Base-by-base conservation (phyloP, 1,140 invertebrate species). In the Heliconius melpomene region DNA sequence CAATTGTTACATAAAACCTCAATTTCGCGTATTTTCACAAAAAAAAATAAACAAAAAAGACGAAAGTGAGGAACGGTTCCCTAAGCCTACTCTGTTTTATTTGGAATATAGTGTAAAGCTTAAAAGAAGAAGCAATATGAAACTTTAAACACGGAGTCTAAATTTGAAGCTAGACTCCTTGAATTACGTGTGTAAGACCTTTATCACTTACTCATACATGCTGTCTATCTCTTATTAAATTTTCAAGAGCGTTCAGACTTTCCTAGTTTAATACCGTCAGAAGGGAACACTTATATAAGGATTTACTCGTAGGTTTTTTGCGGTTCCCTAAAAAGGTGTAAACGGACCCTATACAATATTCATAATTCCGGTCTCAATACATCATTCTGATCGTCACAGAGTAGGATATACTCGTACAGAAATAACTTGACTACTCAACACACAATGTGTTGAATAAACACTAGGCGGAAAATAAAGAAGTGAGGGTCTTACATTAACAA, bases 341-440 rank as follows among this genome's bases (percentile, higher is more conserved):
- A 60, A 60, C 54, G 54, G 29, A 60, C 54, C n/a, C n/a, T 60
- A 11, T 60, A n/a, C 54, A 57, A 57, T 23, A 57, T 57, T 57
- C 54, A 57, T 57, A 57, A 23, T 60, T 60, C 54, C 7, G 3
- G 23, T 23, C 54, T 20, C 54, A 60, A 60, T 60, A 20, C 7
- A 23, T 60, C 54, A 23, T 60, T 60, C n/a, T 9, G 54, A 60
- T 20, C 54, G 54, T 23, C n/a, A 60, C n/a, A 60, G 54, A 11
- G 16, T 52, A 52, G 50, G 18, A 52, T 52, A 60, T 57, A 32
- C 32, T 32, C 32, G 32, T 32, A 60, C 54, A 60, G n/a, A 23
- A 23, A 60, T n/a, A 23, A 23, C 54, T 2, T 20, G 50, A 52
- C 18, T 52, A 52, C 32, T 36, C 32, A 36, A 36, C 32, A 36